phyloP scores from a whole-genome alignment of 2,888 invertebrate genomes.

The Sinodicranocentrus sp. region DNA sequence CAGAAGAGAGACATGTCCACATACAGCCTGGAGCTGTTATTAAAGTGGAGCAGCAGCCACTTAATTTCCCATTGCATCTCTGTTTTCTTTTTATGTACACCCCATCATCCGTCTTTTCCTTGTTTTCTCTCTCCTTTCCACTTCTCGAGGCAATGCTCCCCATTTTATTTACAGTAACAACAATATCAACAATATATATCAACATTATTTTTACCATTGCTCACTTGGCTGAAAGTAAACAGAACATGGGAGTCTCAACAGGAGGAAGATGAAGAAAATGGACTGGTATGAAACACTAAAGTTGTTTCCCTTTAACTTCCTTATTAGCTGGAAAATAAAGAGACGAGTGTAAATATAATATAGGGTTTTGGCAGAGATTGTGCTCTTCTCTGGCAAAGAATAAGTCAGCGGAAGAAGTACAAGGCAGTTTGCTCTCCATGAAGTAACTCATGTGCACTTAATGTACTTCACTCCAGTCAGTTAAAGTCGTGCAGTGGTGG shows the following conservation, averaged over 20 bases:
- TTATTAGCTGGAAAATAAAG: constrained; percentile 18
- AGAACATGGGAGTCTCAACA: constrained; percentile 1
- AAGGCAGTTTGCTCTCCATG: neutral
- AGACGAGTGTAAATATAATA: neutral
- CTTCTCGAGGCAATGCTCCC: neutral
- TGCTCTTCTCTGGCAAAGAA: neutral
- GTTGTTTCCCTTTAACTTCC: neutral
- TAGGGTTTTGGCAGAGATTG: neutral
- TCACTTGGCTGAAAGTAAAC: neutral
- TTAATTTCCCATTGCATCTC: constrained; percentile 35
- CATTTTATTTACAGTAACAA: constrained; percentile 28
- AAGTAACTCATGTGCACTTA: constrained; percentile 16
- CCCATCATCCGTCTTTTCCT: neutral
- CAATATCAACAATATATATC: neutral
- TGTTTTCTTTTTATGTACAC: neutral
- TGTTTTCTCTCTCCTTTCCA: neutral
- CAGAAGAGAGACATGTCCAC: neutral
- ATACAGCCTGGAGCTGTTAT: constrained; percentile 23
- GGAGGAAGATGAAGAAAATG: constrained; percentile 4
- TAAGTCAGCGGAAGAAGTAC: neutral
- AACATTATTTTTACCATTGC: neutral
- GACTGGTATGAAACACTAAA: neutral
- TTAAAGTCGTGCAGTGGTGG: neutral
- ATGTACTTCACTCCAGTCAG: neutral
- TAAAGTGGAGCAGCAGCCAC: constrained; percentile 16